Base-by-base conservation (phyloP, 92 coral and sea anemone species). In the Plumapathes pennacea region DNA sequence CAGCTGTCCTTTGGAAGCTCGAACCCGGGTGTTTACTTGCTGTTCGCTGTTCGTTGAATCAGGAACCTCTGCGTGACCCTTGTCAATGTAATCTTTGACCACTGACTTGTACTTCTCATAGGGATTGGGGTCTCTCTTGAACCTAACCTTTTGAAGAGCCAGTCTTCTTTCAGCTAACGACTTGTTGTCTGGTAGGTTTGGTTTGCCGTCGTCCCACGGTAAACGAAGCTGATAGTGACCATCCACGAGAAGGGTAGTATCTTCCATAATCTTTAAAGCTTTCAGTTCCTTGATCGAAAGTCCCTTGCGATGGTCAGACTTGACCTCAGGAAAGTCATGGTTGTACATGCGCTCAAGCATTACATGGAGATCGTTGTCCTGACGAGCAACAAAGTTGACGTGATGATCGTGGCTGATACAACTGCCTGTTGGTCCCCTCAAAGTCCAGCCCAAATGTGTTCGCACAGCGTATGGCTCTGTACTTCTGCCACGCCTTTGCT, bases 211-310 rank as follows among this genome's bases (percentile, higher is more conserved):
- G 34, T 39, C 52, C 82, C 82, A 81, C 21, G 77, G 77, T 32
- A 73, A 33, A 2, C 77, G 76, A 4, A 81, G 8, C 61, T 64
- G 64, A 42, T 73, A 81, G 28, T 82, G 89, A 13, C 74, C 79
- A 37, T 75, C 57, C 19, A 50, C 62, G 13, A 67, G 65, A 37
- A 57, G 32, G 15, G 57, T 44, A 15, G 72, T 61, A 4, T n/a
- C 13, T 12, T 76, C 60, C 76, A 76, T 76, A 6, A 46, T 39
- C n/a, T 32, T 32, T 29, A 50, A 13, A 3, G 89, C 89, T 29
- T 56, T 33, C 34, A 30, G 32, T 33, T 82, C 83, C 30, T 74
- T 68, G 19, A 68, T 59, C 3, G 89, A 76, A 50, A 74, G 60
- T 2, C 50, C 34, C 2, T 15, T 37, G 17, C 61, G 40, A 3